Evolutionary conservation across 2,797 vertebrate genomes (phyloP).

Genomic region (Hoplostethus mediterraneus): DNA sequence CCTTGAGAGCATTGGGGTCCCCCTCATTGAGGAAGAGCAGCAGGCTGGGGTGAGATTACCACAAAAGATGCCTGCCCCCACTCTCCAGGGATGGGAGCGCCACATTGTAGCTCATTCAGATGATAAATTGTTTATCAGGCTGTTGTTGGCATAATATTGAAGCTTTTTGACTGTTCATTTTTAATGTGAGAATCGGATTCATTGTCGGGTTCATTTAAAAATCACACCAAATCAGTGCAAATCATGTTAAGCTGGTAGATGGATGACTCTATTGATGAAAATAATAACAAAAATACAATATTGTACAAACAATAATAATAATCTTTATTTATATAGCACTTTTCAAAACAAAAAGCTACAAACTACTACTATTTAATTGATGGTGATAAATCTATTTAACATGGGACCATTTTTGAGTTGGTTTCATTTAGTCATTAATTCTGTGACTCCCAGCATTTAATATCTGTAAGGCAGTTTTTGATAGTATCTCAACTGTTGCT

Average conservation of each 20-base stretch:
- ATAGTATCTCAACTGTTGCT: too few relatives aligned
- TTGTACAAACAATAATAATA: not conserved
- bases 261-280: not conserved
- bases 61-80: constrained; percentile 46
- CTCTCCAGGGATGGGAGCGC: constrained; percentile 30
- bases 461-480: too few relatives aligned
- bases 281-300: not conserved
- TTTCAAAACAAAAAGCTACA: too few relatives aligned
- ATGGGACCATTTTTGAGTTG: too few relatives aligned
- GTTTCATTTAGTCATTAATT: too few relatives aligned
- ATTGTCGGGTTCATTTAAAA: not conserved
- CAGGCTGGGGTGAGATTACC: constrained; percentile 59
- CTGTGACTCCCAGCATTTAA: too few relatives aligned
- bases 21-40: constrained; percentile 78
- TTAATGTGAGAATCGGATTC: not conserved
- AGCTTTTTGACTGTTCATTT: constrained; percentile 4
- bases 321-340: not conserved
- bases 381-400: too few relatives aligned
- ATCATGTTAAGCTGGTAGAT: not conserved
- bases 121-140: constrained; percentile 53
- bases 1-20: constrained; percentile 67
- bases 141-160: constrained; percentile 10
- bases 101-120: constrained; percentile 41
- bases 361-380: too few relatives aligned
- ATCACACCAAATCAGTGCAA: not conserved